Percentiles rank a stretch among this genome's conserved stretches.
Evolutionary conservation across 2,888 invertebrate species (phyloP).

Genomic region (Geophilus truncorum): DNA sequence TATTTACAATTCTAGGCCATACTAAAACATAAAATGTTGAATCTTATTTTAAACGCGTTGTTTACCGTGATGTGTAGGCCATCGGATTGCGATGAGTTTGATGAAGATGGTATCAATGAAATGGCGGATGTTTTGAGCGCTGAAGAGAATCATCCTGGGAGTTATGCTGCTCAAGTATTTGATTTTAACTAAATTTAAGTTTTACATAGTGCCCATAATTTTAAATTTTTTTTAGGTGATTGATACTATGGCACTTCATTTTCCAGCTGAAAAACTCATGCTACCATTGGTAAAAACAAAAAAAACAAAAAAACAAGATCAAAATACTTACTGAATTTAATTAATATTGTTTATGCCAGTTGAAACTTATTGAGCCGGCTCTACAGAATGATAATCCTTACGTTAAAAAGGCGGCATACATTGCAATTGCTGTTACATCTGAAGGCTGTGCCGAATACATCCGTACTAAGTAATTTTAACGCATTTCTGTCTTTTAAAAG

Average conservation of each 20-base stretch:
- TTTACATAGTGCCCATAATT: not conserved
- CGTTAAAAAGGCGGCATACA: conserved; percentile 65
- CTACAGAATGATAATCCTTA: conserved; percentile 59
- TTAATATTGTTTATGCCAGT: conserved; percentile 45
- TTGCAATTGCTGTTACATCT: conserved; percentile 67
- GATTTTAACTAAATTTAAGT: no score
- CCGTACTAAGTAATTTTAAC: conserved; percentile 55
- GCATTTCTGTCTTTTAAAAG: not conserved
- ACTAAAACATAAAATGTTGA: conserved; percentile 64
- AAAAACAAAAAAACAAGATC: no score
- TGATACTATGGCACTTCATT: conserved; percentile 65
- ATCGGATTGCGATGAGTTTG: conserved; percentile 60
- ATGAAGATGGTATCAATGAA: conserved; percentile 59
- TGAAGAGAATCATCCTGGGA: conserved; percentile 60
- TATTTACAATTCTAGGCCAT: conserved; percentile 49
- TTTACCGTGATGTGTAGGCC: conserved; percentile 64
- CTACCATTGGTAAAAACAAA: conserved; percentile 58
- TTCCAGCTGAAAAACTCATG: conserved; percentile 70
- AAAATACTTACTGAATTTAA: no score
- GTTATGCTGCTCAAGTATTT: conserved; percentile 61
- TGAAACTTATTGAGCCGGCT: conserved; percentile 60
- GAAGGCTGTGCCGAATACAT: conserved; percentile 75
- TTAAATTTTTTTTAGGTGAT: conserved; percentile 52
- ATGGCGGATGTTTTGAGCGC: conserved; percentile 39
- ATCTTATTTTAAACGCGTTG: conserved; percentile 62